phyloP scores from a whole-genome alignment of 2,113 vertebrate species.

The Hippolais icterina region DNA sequence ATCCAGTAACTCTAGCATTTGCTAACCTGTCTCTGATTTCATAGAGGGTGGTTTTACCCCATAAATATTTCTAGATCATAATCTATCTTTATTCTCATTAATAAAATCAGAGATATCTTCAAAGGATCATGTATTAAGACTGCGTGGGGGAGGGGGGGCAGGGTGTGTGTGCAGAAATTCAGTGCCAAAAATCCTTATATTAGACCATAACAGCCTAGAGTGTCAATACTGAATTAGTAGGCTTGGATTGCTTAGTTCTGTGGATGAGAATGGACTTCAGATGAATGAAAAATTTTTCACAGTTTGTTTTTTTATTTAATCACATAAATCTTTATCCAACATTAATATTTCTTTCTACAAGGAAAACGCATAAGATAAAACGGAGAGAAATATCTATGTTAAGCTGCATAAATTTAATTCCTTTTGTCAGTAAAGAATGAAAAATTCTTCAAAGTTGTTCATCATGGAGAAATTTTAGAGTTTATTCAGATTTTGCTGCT shows the following conservation, averaged over 20 bases:
- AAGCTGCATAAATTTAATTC: neutral
- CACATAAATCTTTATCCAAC: neutral
- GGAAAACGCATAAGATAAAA: neutral
- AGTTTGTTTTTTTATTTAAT: neutral
- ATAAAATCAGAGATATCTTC: neutral
- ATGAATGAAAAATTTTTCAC: neutral
- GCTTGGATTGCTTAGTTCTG: neutral
- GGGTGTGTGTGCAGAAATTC: neutral
- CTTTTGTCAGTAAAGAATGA: neutral
- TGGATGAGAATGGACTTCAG: neutral
- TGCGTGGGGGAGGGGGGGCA: no score
- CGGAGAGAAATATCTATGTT: neutral
- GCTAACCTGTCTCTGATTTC: neutral
- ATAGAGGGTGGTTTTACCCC: neutral
- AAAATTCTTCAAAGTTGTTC: neutral
- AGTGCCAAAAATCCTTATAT: neutral
- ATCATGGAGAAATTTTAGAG: neutral
- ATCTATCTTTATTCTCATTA: neutral
- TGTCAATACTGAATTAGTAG: neutral
- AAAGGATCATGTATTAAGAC: neutral
- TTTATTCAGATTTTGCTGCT: neutral
- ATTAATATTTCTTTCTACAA: neutral
- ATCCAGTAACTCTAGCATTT: neutral
- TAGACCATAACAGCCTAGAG: neutral
- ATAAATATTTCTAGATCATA: neutral